Conservation (phyloP, 2,888 invertebrate genomes). For the Eudemis profundana region DNA sequence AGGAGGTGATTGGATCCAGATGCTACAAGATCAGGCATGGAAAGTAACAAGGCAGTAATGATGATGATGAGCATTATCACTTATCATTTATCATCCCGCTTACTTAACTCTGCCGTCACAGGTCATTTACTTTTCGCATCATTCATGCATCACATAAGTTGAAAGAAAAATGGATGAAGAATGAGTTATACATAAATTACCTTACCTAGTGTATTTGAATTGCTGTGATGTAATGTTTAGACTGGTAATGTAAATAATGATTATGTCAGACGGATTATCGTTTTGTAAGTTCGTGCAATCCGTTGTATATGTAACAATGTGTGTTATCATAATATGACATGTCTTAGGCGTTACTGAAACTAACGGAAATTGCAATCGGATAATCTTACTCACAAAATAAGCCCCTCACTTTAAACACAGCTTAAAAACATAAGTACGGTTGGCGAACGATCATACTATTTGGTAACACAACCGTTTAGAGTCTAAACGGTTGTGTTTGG, state of each 20-base stretch:
- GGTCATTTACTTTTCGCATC: slow-evolving; percentile 15
- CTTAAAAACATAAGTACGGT: no score
- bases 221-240: slow-evolving; percentile 23
- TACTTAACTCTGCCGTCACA: neutral
- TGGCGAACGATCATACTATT: no score
- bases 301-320: slow-evolving; percentile 3
- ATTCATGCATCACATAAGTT: slow-evolving; percentile 21
- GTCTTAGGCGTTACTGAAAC: neutral
- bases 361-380: neutral
- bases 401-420: neutral
- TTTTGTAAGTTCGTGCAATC: slow-evolving; percentile 8
- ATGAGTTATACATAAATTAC: slow-evolving; percentile 21
- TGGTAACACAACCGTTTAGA: no score
- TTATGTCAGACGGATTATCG: slow-evolving; percentile 18
- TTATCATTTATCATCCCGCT: neutral
- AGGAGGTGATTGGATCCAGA: no score
- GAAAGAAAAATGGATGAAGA: slow-evolving; percentile 28
- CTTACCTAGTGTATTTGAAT: slow-evolving; percentile 7
- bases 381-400: neutral
- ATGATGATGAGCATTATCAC: no score
- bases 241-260: slow-evolving; percentile 33
- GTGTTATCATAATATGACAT: neutral
- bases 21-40: no score
- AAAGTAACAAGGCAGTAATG: no score
- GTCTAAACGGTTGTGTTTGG: no score